phyloP scores from a whole-genome alignment of 2,113 vertebrate genomes.

The Anoura caudifer region DNA sequence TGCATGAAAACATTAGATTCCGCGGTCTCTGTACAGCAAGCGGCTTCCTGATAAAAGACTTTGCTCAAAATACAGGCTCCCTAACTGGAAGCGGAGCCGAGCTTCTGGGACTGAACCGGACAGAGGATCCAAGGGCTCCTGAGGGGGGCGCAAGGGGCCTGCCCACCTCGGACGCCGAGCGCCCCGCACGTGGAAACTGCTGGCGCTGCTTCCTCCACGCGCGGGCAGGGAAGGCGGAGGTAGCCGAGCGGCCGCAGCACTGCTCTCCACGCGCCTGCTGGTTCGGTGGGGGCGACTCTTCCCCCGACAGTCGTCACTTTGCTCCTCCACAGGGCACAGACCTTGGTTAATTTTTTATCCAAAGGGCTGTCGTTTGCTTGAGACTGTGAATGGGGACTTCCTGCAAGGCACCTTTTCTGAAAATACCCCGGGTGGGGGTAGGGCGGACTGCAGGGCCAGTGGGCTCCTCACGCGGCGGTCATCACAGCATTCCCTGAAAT shows the following conservation, averaged over 20 bases:
- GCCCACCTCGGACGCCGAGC: not conserved
- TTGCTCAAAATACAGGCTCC: not conserved
- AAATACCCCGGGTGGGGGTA: not conserved
- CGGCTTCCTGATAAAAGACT: not conserved
- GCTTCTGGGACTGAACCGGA: not conserved
- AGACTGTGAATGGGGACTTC: not conserved
- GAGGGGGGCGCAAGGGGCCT: not conserved
- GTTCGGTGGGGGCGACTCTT: not conserved
- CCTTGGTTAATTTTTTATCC: not conserved
- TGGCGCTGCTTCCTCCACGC: not conserved
- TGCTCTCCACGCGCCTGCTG: not conserved
- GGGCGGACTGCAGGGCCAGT: not conserved
- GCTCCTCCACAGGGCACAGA: not conserved
- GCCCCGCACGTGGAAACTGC: not conserved
- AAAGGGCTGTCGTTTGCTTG: not conserved
- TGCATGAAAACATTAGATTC: not conserved
- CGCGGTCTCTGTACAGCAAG: not conserved
- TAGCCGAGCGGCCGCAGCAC: not conserved
- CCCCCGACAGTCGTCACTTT: not conserved
- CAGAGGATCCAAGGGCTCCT: not conserved
- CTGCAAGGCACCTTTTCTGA: slow-evolving; percentile 55
- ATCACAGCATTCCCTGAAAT: not conserved
- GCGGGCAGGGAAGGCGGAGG: not conserved
- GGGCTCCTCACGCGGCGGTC: no score
- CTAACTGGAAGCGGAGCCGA: not conserved